Evolutionary conservation across 2,888 invertebrate genomes (phyloP).

Genomic region (Vesta saturnalis): DNA sequence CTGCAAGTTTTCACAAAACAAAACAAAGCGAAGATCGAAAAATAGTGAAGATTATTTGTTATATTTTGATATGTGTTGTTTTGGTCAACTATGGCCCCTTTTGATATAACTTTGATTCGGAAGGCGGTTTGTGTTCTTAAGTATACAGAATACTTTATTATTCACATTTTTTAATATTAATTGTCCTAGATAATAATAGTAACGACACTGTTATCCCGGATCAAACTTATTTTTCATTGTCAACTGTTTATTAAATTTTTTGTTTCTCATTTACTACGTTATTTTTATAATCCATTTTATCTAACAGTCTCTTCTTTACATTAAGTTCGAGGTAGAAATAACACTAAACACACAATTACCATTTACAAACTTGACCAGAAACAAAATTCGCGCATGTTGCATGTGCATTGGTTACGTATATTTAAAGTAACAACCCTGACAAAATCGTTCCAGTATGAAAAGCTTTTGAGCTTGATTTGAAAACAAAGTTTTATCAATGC

Average conservation of each 20-base stretch:
- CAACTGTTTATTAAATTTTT: constrained; percentile 43
- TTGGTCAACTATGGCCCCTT: constrained; percentile 44
- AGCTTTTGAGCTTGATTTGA: too few relatives aligned
- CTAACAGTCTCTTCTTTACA: constrained; percentile 2
- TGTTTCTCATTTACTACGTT: constrained; percentile 3
- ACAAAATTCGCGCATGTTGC: neutral
- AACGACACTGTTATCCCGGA: constrained; percentile 52
- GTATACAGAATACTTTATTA: neutral
- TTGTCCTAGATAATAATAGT: neutral
- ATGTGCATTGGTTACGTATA: too few relatives aligned
- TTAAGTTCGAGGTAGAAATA: constrained; percentile 6
- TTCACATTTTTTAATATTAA: too few relatives aligned
- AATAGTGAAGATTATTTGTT: constrained; percentile 32
- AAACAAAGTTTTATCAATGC: too few relatives aligned
- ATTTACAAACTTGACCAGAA: neutral
- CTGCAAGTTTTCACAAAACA: constrained; percentile 26
- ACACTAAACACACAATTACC: neutral
- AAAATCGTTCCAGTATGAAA: too few relatives aligned
- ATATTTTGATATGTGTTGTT: constrained; percentile 33
- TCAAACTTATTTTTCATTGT: constrained; percentile 56
- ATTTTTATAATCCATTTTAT: neutral
- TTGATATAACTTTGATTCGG: constrained; percentile 48
- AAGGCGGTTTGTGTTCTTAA: constrained; percentile 15
- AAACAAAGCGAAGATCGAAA: constrained; percentile 41
- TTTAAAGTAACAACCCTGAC: too few relatives aligned